Evolutionary conservation across 2,888 invertebrate species (phyloP).

Genomic region (Ormia ochracea): DNA sequence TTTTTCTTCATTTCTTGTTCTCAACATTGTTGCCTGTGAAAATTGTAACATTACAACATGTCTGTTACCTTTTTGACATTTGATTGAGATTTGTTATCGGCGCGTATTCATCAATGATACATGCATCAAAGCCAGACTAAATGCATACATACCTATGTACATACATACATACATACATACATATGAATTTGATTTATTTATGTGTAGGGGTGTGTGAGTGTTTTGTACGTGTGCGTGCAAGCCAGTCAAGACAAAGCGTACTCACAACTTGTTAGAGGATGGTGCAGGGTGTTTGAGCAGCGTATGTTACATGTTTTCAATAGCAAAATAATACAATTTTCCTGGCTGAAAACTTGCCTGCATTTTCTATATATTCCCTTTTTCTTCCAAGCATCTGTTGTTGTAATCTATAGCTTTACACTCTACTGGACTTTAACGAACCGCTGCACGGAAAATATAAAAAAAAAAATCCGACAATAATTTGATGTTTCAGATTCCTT

Average conservation of each 20-base stretch:
- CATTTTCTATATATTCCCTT: background rate
- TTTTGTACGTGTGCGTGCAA: background rate
- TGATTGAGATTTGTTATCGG: constrained; percentile 76
- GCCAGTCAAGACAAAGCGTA: constrained; percentile 18
- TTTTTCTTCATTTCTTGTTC: background rate
- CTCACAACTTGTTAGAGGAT: background rate
- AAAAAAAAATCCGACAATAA: constrained; percentile 31
- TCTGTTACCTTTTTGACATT: constrained; percentile 77
- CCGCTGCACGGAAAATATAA: constrained; percentile 1
- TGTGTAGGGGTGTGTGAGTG: background rate
- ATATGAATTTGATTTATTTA: background rate
- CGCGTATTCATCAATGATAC: constrained; percentile 74
- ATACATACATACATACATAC: too few relatives aligned
- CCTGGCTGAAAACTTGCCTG: constrained; percentile 32
- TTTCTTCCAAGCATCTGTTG: constrained; percentile 52
- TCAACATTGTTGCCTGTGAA: constrained; percentile 66
- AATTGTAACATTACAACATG: constrained; percentile 75
- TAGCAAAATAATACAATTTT: constrained; percentile 37
- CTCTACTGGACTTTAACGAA: constrained; percentile 53
- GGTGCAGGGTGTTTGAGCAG: constrained; percentile 14
- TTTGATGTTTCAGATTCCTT: constrained; percentile 18
- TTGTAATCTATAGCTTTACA: constrained; percentile 63
- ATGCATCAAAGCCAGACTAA: constrained; percentile 70
- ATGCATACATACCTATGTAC: constrained; percentile 32
- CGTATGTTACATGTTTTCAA: constrained; percentile 50